These are phyloP conservation scores for Smittia sp. DNA, from an alignment of 2,888 invertebrate species.

Conservation along the genomic window DNA sequence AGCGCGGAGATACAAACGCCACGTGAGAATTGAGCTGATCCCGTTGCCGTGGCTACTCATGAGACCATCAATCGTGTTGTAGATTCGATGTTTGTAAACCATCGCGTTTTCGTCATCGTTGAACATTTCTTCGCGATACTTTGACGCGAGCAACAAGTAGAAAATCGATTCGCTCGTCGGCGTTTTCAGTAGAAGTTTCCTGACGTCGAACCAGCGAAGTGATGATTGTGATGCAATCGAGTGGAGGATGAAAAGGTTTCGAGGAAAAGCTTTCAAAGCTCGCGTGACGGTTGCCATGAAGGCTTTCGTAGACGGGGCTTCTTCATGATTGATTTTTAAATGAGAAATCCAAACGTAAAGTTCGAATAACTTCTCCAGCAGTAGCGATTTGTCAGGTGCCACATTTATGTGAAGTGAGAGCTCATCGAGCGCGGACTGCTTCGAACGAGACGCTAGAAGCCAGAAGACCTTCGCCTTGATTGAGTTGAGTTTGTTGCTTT, in stretches of 20 bases:
- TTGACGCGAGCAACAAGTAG: conserved; percentile 3
- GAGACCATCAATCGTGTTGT: conserved; percentile 21
- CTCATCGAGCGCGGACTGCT: conserved; percentile 46
- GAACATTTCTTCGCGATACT: conserved; percentile 23
- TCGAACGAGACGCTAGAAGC: conserved; percentile 45
- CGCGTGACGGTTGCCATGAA: conserved; percentile 45
- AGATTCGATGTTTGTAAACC: conserved; percentile 32
- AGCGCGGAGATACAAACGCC: conserved; percentile 32
- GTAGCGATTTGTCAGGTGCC: not conserved
- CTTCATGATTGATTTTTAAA: conserved; percentile 46
- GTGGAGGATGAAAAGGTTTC: conserved; percentile 30
- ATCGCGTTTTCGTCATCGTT: not conserved
- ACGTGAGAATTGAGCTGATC: conserved; percentile 15
- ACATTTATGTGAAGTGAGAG: conserved; percentile 43
- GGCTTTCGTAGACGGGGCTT: conserved; percentile 38
- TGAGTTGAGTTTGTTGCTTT: conserved; percentile 46
- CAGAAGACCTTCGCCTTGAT: conserved; percentile 47
- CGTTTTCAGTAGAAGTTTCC: conserved; percentile 22
- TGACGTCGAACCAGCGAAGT: conserved; percentile 20
- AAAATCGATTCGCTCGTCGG: conserved; percentile 35
- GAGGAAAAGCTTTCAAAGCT: conserved; percentile 44
- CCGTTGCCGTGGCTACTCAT: not conserved
- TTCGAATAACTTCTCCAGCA: conserved; percentile 54
- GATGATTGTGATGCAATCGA: conserved; percentile 7
- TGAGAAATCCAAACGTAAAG: conserved; percentile 48